phyloP scores from a whole-genome alignment of 2,113 vertebrate species.

The Ceyx melanurus region DNA sequence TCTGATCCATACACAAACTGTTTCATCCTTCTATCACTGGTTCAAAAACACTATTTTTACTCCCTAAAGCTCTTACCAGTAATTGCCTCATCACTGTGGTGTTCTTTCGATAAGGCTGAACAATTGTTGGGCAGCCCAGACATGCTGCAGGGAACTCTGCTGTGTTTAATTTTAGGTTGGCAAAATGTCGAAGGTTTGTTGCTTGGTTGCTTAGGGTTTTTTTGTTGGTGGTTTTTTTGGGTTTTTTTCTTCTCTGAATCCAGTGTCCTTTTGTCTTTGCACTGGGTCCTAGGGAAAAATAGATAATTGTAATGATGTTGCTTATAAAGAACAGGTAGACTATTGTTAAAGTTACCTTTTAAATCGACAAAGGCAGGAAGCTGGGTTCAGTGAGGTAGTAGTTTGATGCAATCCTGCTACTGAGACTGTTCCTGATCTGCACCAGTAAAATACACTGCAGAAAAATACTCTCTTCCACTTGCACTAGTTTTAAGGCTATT shows the following conservation, averaged over 20 bases:
- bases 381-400: neutral
- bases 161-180: neutral
- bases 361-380: slow-evolving; percentile 19
- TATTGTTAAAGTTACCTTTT: neutral
- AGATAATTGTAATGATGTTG: neutral
- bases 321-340: slow-evolving; percentile 4
- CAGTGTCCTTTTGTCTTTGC: neutral
- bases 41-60: neutral
- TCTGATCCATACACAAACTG: neutral
- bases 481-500: slow-evolving; percentile 26
- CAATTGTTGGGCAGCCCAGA: neutral
- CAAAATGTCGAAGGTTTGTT: neutral
- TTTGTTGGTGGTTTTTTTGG: neutral
- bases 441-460: neutral
- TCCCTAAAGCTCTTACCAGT: slow-evolving; percentile 24
- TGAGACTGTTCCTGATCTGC: neutral
- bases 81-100: neutral
- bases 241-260: neutral
- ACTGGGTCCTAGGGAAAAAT: neutral
- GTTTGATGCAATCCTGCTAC: neutral
- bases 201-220: neutral
- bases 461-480: slow-evolving; percentile 18
- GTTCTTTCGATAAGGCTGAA: neutral
- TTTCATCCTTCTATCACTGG: neutral
- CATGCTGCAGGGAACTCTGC: neutral